phyloP scores from a whole-genome alignment of 2,113 vertebrate genomes.

The Corythoichthys haematopterus region DNA sequence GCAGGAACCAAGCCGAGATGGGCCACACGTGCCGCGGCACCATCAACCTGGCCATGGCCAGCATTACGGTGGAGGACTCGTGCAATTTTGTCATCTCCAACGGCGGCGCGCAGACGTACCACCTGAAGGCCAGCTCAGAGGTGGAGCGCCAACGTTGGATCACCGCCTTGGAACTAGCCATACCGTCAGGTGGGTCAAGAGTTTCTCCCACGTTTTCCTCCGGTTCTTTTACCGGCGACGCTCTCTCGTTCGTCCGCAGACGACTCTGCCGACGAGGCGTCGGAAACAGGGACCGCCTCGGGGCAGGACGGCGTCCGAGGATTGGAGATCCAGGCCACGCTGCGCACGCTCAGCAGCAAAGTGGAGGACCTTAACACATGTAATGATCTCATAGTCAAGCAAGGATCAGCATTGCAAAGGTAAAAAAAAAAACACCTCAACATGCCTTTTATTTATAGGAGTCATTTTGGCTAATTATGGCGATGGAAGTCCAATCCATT shows the following conservation, averaged over 20 bases:
- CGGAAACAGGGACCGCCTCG: conserved; percentile 67
- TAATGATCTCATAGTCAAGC: conserved; percentile 95
- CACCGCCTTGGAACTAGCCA: conserved; percentile 90
- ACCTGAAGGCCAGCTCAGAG: conserved; percentile 92
- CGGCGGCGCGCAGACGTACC: conserved; percentile 92
- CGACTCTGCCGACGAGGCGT: conserved; percentile 86
- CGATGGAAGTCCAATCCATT: too few species aligned
- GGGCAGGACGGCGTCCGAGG: conserved; percentile 72
- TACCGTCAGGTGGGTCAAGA: conserved; percentile 84
- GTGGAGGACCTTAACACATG: conserved; percentile 94
- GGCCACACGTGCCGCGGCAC: conserved; percentile 94
- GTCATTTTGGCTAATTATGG: too few species aligned
- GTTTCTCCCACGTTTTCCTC: neutral
- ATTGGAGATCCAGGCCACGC: conserved; percentile 86
- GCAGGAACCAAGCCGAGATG: conserved; percentile 94
- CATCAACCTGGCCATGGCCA: conserved; percentile 94
- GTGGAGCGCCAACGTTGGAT: conserved; percentile 96
- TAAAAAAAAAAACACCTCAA: conserved; percentile 17
- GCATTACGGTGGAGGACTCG: conserved; percentile 91
- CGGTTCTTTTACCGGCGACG: too few species aligned
- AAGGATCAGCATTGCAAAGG: conserved; percentile 91
- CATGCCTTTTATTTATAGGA: too few species aligned
- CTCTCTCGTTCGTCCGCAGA: conserved; percentile 62
- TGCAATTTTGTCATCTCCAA: conserved; percentile 98
- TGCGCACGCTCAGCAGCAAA: conserved; percentile 86